These are phyloP conservation scores for Neosalanx taihuensis DNA, from an alignment of 2,797 vertebrate genomes.

Conservation along the genomic window DNA sequence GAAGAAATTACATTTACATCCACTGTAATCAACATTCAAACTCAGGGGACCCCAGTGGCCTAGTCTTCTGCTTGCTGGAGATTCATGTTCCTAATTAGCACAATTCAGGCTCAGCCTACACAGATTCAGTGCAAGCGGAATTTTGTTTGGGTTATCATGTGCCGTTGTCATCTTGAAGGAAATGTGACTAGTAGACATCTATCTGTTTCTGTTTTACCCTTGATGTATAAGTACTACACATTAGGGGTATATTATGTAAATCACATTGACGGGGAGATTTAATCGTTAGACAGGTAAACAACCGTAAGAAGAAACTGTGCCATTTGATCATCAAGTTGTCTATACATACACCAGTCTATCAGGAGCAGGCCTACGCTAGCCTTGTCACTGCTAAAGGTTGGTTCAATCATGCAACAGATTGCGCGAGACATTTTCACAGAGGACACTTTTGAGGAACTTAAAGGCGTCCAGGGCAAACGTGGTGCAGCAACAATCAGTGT, in stretches of 20 bases:
- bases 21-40: slow-evolving; percentile 44
- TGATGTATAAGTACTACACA: background rate
- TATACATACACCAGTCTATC: too few relatives aligned
- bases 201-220: background rate
- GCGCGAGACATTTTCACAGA: slow-evolving; percentile 27
- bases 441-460: slow-evolving; percentile 32
- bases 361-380: slow-evolving; percentile 32
- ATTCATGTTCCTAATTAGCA: slow-evolving; percentile 47
- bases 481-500: slow-evolving; percentile 40
- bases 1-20: slow-evolving; percentile 48
- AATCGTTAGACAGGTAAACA: background rate
- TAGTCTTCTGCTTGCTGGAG: slow-evolving; percentile 28
- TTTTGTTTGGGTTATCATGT: background rate
- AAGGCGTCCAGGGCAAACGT: slow-evolving; percentile 35
- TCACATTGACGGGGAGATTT: background rate
- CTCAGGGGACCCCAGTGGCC: slow-evolving; percentile 30
- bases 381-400: slow-evolving; percentile 44
- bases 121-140: slow-evolving; percentile 26
- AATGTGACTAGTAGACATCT: background rate
- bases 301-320: too few relatives aligned
- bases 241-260: too few relatives aligned
- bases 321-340: too few relatives aligned
- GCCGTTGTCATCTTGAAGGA: background rate
- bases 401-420: slow-evolving; percentile 49
- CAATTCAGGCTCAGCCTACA: slow-evolving; percentile 19